Evolutionary conservation across 1,140 invertebrate genomes (phyloP).

Genomic region (Colletes latitarsis): DNA sequence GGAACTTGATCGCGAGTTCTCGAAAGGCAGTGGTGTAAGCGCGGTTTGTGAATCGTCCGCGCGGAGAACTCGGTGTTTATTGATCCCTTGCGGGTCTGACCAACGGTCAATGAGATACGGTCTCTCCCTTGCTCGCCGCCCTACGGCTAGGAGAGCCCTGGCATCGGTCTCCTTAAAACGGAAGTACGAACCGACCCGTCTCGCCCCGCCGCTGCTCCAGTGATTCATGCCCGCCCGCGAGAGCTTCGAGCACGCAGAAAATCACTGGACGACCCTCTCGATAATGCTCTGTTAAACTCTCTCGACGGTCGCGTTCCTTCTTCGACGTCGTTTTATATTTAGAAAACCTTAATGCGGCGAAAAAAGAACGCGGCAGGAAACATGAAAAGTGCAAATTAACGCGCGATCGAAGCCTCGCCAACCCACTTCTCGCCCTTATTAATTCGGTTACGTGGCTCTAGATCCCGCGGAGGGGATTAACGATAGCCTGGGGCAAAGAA

Average conservation of each 20-base stretch:
- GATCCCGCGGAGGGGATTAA: constrained; percentile 38
- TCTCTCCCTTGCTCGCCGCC: constrained; percentile 69
- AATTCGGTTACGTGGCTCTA: background rate
- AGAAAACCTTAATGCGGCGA: background rate
- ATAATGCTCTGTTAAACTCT: too few species aligned
- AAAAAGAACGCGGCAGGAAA: background rate
- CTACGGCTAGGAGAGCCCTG: constrained; percentile 44
- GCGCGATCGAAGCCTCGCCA: background rate
- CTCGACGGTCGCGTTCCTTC: too few species aligned
- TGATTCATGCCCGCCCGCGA: constrained; percentile 66
- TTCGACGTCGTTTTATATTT: too few species aligned
- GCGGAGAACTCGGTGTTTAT: constrained; percentile 68
- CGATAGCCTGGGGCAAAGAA: background rate
- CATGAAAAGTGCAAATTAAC: background rate
- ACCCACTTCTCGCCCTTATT: constrained; percentile 16
- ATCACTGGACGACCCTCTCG: background rate
- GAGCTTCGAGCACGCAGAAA: constrained; percentile 16
- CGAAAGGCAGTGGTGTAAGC: constrained; percentile 2
- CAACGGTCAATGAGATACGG: constrained; percentile 81
- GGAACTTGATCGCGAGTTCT: background rate
- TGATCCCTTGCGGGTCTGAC: constrained; percentile 78
- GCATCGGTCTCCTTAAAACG: constrained; percentile 69
- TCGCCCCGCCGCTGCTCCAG: constrained; percentile 40
- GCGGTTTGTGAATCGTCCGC: constrained; percentile 30
- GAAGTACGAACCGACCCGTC: constrained; percentile 68